Evolutionary conservation across 2,113 vertebrate genomes (phyloP).

Genomic region (Alexandromys fortis): DNA sequence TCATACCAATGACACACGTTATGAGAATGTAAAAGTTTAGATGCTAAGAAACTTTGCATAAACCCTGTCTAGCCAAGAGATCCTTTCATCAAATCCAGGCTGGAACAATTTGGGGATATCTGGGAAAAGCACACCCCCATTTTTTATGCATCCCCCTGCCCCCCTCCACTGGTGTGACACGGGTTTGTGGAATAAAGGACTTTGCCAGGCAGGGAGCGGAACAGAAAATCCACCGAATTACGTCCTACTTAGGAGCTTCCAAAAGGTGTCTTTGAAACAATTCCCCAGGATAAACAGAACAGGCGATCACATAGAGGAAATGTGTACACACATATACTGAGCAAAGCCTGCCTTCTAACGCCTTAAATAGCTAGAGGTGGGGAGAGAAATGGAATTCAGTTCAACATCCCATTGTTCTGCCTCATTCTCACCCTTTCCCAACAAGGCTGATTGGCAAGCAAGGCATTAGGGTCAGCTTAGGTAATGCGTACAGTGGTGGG

Average conservation of each 20-base stretch:
- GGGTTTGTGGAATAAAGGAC: slow-evolving; percentile 72
- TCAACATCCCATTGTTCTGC: slow-evolving; percentile 67
- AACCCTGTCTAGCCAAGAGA: background rate
- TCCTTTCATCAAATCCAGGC: background rate
- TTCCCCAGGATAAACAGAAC: slow-evolving; percentile 84
- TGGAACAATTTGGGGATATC: accelerated
- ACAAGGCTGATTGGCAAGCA: background rate
- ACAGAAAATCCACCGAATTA: slow-evolving; percentile 84
- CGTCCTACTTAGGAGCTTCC: slow-evolving; percentile 86
- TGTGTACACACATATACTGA: slow-evolving; percentile 71
- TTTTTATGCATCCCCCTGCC: background rate
- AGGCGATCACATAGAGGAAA: slow-evolving; percentile 73
- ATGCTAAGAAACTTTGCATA: slow-evolving; percentile 34
- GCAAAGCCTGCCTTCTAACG: slow-evolving; percentile 64
- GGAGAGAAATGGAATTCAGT: slow-evolving; percentile 81
- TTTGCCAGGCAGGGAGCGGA: slow-evolving; percentile 77
- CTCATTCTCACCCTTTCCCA: background rate
- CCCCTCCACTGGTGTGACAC: background rate
- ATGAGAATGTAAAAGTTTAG: slow-evolving; percentile 48
- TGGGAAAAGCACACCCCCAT: background rate
- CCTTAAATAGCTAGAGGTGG: slow-evolving; percentile 71
- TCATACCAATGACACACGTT: slow-evolving; percentile 45
- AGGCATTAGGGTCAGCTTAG: background rate
- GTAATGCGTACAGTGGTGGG: background rate
- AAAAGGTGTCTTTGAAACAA: slow-evolving; percentile 87